These are phyloP conservation scores for Eledona agricola DNA, from an alignment of 2,888 invertebrate genomes.

Conservation along the genomic window DNA sequence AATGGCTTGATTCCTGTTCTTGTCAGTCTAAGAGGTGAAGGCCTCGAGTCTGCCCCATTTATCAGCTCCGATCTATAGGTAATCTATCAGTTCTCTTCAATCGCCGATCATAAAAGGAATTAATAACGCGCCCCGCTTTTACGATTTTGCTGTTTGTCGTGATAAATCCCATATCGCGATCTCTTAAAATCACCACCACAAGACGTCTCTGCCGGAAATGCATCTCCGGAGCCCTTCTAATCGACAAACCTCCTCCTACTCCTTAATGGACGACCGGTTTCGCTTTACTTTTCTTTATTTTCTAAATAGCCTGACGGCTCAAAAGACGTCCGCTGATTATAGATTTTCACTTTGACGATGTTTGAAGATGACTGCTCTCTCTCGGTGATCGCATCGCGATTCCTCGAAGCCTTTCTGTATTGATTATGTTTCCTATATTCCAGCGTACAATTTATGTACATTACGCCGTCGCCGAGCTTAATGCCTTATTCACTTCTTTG, in stretches of 20 bases:
- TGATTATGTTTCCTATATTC: not conserved
- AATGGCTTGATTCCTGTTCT: constrained; percentile 21
- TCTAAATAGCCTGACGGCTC: constrained; percentile 8
- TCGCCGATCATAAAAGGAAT: constrained; percentile 41
- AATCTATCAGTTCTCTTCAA: constrained; percentile 41
- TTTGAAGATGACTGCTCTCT: constrained; percentile 14
- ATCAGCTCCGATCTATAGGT: constrained; percentile 41
- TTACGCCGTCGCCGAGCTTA: too few species aligned
- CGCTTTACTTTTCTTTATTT: constrained; percentile 11
- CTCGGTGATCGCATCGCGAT: constrained; percentile 3
- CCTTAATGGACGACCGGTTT: constrained; percentile 26
- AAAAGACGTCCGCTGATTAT: constrained; percentile 6
- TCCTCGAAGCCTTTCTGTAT: not conserved
- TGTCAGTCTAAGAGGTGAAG: constrained; percentile 36
- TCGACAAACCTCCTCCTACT: constrained; percentile 10
- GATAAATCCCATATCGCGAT: constrained; percentile 27
- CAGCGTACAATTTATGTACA: too few species aligned
- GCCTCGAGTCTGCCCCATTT: constrained; percentile 41
- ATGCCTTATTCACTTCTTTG: too few species aligned
- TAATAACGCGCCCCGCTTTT: constrained; percentile 39
- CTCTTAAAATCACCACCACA: constrained; percentile 18
- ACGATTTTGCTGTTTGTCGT: constrained; percentile 23
- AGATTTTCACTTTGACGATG: constrained; percentile 15
- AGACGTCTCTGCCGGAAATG: constrained; percentile 17
- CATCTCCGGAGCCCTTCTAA: constrained; percentile 15